These are phyloP conservation scores for Aphelenchoides avenae DNA, from an alignment of 1,140 invertebrate species.

Conservation along the genomic window DNA sequence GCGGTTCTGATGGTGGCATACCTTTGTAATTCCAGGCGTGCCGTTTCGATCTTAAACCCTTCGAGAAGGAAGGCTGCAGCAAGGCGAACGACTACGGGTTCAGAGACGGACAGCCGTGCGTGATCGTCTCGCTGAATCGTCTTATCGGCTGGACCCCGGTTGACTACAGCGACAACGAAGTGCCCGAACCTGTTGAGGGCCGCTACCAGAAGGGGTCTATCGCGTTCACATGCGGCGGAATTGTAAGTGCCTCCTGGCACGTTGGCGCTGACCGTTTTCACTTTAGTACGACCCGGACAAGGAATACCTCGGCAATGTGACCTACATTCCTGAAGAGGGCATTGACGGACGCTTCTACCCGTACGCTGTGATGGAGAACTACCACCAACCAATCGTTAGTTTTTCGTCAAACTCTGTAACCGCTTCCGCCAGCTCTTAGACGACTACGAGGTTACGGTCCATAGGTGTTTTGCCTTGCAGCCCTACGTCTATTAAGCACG, in stretches of 20 bases:
- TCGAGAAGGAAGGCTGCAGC: constrained; percentile 41
- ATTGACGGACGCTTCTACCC: constrained; percentile 56
- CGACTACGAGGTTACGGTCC: no score
- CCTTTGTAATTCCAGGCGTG: constrained; percentile 51
- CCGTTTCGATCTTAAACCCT: constrained; percentile 40
- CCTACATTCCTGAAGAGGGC: constrained; percentile 49
- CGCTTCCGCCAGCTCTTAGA: no score
- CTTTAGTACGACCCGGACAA: constrained; percentile 44
- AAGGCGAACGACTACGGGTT: constrained; percentile 47
- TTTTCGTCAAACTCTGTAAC: no score
- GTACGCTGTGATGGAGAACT: constrained; percentile 54
- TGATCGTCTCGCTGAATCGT: constrained; percentile 55
- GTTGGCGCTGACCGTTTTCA: constrained; percentile 14
- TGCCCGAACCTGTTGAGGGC: constrained; percentile 40
- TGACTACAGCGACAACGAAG: constrained; percentile 33
- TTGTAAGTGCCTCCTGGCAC: constrained; percentile 27
- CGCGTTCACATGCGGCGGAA: constrained; percentile 53
- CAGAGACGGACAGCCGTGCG: constrained; percentile 51
- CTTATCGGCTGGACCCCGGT: constrained; percentile 55
- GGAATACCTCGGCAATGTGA: constrained; percentile 47
- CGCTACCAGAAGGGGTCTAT: constrained; percentile 52
- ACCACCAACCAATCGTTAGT: constrained; percentile 58
- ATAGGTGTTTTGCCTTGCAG: no score
- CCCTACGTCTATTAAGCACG: no score
- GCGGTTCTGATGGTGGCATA: no score